These are phyloP conservation scores for Pica pica DNA, from an alignment of 2,113 vertebrate genomes.

Conservation along the genomic window DNA sequence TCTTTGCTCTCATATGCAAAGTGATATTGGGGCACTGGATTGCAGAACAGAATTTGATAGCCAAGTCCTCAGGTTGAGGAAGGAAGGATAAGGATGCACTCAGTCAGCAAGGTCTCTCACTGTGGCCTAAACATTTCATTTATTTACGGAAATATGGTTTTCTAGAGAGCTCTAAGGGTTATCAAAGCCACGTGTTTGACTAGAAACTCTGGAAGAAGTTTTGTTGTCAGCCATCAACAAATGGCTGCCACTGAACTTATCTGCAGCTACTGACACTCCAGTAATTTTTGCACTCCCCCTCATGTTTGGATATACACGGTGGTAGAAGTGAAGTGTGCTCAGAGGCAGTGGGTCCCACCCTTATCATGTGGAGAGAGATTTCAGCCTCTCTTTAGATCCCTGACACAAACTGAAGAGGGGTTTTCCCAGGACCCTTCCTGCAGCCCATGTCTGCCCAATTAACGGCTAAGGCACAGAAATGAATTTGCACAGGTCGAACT, in stretches of 20 bases:
- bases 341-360: background rate
- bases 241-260: background rate
- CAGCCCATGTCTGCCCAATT: background rate
- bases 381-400: background rate
- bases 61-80: background rate
- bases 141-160: conserved; percentile 38
- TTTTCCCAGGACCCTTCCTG: background rate
- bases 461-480: background rate
- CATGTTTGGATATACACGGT: background rate
- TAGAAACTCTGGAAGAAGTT: background rate
- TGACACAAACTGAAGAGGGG: background rate
- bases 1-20: background rate
- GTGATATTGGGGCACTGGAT: background rate
- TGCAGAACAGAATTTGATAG: background rate
- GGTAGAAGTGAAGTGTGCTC: background rate
- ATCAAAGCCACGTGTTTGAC: conserved; percentile 24
- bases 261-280: background rate
- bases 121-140: background rate
- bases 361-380: background rate
- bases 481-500: background rate
- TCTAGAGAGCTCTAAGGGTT: background rate
- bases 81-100: background rate
- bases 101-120: background rate
- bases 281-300: background rate
- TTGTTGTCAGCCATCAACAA: background rate